A percentile compares a stretch with the other conserved stretches of the same genome.
These are phyloP conservation scores for Acrossocheilus wenchowensis DNA, from an alignment of 2,797 vertebrate species.

Conservation along the genomic window DNA sequence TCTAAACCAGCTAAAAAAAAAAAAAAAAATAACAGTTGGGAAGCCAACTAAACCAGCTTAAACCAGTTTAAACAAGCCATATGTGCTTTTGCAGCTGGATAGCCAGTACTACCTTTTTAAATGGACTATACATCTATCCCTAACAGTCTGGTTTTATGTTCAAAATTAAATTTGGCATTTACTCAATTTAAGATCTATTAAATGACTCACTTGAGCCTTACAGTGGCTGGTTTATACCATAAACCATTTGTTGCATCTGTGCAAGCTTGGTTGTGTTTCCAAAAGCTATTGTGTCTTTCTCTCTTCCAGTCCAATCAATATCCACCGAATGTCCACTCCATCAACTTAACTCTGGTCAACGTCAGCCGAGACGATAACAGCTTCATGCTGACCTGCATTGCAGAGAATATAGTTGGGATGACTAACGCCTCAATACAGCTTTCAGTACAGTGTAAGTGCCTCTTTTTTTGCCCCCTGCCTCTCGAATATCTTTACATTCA, in stretches of 20 bases:
- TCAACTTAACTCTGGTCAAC: conserved; percentile 91
- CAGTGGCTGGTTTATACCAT: conserved; percentile 25
- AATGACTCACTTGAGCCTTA: not conserved
- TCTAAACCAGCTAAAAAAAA: not conserved
- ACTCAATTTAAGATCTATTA: not conserved
- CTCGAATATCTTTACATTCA: not conserved
- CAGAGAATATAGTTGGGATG: conserved; percentile 94
- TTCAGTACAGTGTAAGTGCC: conserved; percentile 88
- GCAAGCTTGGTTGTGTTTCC: not conserved
- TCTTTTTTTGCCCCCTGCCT: conserved; percentile 20
- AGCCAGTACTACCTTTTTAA: not conserved
- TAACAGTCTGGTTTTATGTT: not conserved
- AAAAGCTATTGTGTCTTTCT: not conserved
- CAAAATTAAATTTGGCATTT: not conserved
- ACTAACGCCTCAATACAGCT: conserved; percentile 92
- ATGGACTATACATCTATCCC: not conserved
- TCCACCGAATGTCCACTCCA: conserved; percentile 88
- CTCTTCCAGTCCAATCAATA: conserved; percentile 83
- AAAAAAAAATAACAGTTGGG: not conserved
- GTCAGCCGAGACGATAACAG: conserved; percentile 94
- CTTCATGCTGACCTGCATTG: conserved; percentile 89
- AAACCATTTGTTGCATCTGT: conserved; percentile 23
- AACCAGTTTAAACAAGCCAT: not conserved
- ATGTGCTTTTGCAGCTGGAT: not conserved
- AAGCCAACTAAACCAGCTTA: not conserved